Conservation (phyloP, 2,888 invertebrate species). For the Escarpia spicata region DNA sequence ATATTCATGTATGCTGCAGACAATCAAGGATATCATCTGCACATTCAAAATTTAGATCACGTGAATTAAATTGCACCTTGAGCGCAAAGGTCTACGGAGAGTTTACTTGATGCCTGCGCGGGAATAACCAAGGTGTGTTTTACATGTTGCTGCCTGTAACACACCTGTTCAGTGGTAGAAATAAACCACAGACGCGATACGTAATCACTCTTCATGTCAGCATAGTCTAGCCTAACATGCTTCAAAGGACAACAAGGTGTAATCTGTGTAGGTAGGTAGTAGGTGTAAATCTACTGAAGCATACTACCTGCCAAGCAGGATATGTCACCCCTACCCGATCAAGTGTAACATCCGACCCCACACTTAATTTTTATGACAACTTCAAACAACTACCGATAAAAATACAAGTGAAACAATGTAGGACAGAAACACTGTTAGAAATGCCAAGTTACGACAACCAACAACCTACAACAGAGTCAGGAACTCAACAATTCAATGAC, state of each 20-base stretch:
- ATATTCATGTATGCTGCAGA: neutral
- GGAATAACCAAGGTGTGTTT: neutral
- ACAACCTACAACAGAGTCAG: neutral
- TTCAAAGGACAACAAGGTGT: neutral
- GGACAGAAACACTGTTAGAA: neutral
- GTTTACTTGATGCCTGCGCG: neutral
- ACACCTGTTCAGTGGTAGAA: conserved; percentile 19
- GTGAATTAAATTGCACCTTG: neutral
- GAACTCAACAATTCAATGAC: neutral
- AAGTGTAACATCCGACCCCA: neutral
- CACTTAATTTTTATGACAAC: neutral
- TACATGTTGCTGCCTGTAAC: neutral
- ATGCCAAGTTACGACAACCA: neutral
- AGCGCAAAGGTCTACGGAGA: neutral
- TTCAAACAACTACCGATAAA: neutral
- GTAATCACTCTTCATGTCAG: neutral
- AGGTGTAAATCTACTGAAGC: neutral
- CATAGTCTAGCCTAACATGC: neutral
- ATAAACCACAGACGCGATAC: neutral
- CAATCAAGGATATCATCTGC: neutral
- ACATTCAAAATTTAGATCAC: neutral
- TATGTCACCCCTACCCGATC: neutral
- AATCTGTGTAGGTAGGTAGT: neutral
- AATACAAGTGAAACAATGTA: neutral
- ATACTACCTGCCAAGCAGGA: neutral